phyloP scores from a whole-genome alignment of 1,140 invertebrate species.

The Tribolium castaneum region DNA sequence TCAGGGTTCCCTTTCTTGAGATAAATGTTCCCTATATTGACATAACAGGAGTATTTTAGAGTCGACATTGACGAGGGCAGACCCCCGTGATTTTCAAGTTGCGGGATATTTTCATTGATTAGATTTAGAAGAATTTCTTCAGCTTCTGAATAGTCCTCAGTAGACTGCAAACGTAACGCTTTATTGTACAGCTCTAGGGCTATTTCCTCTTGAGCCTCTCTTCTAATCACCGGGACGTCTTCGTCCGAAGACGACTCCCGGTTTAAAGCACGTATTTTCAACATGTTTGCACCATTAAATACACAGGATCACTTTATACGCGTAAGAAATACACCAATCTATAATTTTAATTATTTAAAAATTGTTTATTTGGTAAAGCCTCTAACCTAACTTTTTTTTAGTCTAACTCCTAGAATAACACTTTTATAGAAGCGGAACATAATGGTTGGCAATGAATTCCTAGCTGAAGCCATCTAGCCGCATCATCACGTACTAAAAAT shows the following conservation, averaged over 20 bases:
- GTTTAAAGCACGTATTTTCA: conserved; percentile 62
- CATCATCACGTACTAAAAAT: no score
- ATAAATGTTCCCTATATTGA: conserved; percentile 76
- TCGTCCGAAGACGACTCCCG: conserved; percentile 61
- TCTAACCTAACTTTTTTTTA: no score
- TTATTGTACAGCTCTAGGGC: conserved; percentile 62
- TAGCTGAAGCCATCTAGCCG: no score
- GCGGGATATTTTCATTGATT: conserved; percentile 62
- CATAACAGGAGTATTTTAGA: conserved; percentile 78
- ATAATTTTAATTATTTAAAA: no score
- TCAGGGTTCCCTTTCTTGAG: conserved; percentile 67
- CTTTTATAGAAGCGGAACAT: no score
- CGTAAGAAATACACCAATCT: not conserved
- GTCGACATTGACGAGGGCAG: conserved; percentile 66
- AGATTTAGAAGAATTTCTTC: conserved; percentile 55
- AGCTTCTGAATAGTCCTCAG: conserved; percentile 53
- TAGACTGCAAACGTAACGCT: conserved; percentile 58
- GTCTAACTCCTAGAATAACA: no score
- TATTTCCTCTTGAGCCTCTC: conserved; percentile 64
- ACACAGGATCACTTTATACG: not conserved
- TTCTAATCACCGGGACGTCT: conserved; percentile 60
- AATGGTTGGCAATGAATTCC: no score
- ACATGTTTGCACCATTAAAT: conserved; percentile 51
- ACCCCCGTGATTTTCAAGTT: conserved; percentile 62
- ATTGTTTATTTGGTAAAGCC: no score